Evolutionary conservation across 2,888 invertebrate genomes (phyloP), one percentile per base, ranked within the genome.

Genomic region (Heliconius charithonia): DNA sequence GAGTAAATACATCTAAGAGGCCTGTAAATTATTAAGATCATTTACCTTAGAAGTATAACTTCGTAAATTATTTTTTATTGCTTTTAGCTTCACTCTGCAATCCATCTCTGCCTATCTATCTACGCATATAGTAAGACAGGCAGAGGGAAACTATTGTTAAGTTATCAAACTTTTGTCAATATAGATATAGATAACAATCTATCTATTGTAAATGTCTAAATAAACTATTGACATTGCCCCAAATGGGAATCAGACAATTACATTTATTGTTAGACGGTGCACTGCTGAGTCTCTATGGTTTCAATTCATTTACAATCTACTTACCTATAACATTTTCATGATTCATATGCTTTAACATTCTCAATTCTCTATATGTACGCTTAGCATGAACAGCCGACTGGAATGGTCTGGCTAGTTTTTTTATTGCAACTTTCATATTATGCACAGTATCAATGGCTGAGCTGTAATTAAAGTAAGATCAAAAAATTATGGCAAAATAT

Each of bases 301-400:
- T 59, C 10, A 59, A 59, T 59, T n/a, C 22, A 59, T 59, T 59
- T 59, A 59, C n/a, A n/a, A 79, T 37, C 76, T 80, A 86, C 87
- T 85, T 84, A 93, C 94, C 96, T 89, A 98, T 97, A 88, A 99
- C 98, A 96, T 99, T 99, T 95, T 99, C 99, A 95, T 99, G 99
- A 89, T 98, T 97, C 99, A 99, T 99, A 89, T 99, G 99, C 90
- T 99, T 99, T 78, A 99, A 96, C 96, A 99, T 97, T 80, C 98
- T 96, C 75, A 99, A 94, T 91, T 99, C 99, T 80, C 99, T 96
- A 90, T 99, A 99, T 0, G 99, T 99, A 85, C 99, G 96, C 93
- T 99, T 99, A 22, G 99, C 99, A 95, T 99, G 99, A 78, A 99
- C 99, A 67, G 98, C 98, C 32, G 99, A 98, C 91, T 99, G 99